Evolutionary conservation across 2,113 vertebrate genomes (phyloP).

Genomic region (Pycnonotus jocosus): DNA sequence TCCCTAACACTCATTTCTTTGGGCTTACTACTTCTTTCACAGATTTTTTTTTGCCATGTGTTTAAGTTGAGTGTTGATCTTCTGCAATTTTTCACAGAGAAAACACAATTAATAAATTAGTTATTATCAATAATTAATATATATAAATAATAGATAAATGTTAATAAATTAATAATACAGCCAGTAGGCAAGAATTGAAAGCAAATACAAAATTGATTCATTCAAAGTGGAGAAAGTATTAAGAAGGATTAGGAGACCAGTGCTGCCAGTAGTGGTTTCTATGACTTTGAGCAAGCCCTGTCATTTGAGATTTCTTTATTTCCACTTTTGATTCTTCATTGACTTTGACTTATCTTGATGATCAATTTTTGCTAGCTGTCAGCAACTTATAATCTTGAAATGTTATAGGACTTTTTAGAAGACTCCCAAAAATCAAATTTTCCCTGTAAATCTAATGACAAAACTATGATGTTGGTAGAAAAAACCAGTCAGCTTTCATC

Average conservation of each 20-base stretch:
- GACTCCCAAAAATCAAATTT: not conserved
- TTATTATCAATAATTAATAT: not conserved
- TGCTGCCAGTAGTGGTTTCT: not conserved
- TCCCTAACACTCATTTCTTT: not conserved
- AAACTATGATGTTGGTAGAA: not conserved
- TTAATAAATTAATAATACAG: slow-evolving; percentile 4
- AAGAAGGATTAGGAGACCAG: not conserved
- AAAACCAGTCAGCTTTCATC: not conserved
- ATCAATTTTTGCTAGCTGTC: not conserved
- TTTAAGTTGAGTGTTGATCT: not conserved
- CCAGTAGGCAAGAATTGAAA: not conserved
- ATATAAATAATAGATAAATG: not conserved
- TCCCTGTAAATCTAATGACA: not conserved
- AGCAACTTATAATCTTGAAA: not conserved
- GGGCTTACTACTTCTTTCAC: not conserved
- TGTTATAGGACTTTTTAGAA: not conserved
- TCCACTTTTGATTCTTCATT: not conserved
- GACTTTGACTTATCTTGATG: not conserved
- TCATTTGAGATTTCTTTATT: not conserved
- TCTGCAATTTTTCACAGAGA: not conserved
- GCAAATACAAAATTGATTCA: not conserved
- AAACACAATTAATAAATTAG: not conserved
- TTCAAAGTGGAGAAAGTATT: not conserved
- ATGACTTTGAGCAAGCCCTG: not conserved
- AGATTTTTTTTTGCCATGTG: not conserved